Evolutionary conservation across 2,113 vertebrate species (phyloP), one percentile per base, ranked within the genome.

Genomic region (Lasiurus cinereus): DNA sequence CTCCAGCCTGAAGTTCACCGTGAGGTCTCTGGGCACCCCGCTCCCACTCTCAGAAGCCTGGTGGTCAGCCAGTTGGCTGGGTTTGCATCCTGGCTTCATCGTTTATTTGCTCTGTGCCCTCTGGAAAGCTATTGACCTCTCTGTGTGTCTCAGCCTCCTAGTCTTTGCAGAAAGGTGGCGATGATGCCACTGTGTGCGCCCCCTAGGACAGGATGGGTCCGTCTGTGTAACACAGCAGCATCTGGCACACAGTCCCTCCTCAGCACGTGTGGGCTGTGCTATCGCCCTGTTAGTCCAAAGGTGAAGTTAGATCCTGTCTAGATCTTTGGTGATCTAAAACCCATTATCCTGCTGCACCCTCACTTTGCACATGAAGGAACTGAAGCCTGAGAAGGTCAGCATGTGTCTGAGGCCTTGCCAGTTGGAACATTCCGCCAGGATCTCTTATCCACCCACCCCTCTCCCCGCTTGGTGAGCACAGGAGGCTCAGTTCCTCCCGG

Each of bases 401-500:
- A 33, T 5, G 39, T 31, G n/a, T 36, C 15, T 0, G 1, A 29
- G 50, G 54, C 22, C 13, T 7, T 8, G 3, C 36, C 27, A 19
- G 21, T 1, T 10, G 21, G 21, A 11, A 13, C 19, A 2, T 46
- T 46, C 59, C 79, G 7, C 16, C 43, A 64, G 16, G 12, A 31
- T 46, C 56, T 82, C 4, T 46, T 8, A 13, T 15, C 79, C 27
- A 16, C 14, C 54, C 14, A n/a, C 4, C 24, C 7, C 74, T 2
- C 2, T 3, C 48, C 11, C 5, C 29, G 6, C 19, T 11, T 1
- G 0, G 18, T 7, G 31, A 3, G 19, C 12, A 4, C 24, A n/a
- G 64, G 24, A 22, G 18, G 33, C 54, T 64, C 16, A 0, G 5
- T 24, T 46, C 88, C 36, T 76, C 88, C 83, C 33, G 0, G 59